Percentiles rank a stretch among this genome's conserved stretches.
These are phyloP conservation scores for Axea sp. DNA, from an alignment of 2,888 invertebrate genomes.

Conservation along the genomic window DNA sequence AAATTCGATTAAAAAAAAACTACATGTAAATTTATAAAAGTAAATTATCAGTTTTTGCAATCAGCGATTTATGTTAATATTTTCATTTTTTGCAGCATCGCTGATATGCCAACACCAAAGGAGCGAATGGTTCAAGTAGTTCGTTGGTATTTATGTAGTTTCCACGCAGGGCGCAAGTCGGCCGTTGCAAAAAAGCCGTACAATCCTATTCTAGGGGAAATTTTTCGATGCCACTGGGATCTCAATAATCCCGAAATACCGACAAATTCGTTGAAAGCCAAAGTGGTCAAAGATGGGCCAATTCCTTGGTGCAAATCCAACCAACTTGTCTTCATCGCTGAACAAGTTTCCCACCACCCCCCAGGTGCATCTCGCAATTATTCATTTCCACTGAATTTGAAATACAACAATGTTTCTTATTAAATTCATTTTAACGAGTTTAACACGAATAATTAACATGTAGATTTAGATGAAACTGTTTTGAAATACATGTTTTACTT, in stretches of 20 bases:
- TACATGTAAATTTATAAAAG: no score
- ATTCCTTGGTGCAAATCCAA: conserved; percentile 93
- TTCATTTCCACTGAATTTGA: no score
- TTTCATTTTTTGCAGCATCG: conserved; percentile 87
- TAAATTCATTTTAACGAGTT: no score
- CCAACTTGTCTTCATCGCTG: conserved; percentile 96
- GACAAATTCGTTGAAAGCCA: conserved; percentile 55
- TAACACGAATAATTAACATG: no score
- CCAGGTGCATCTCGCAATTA: no score
- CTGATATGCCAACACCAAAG: conserved; percentile 89
- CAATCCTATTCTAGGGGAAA: conserved; percentile 98
- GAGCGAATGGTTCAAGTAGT: conserved; percentile 97
- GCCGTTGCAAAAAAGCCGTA: conserved; percentile 99
- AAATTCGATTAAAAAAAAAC: no score
- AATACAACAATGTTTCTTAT: no score
- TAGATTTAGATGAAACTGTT: no score
- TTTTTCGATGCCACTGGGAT: conserved; percentile 94
- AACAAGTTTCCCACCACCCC: conserved; percentile 99
- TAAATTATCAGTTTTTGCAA: no score
- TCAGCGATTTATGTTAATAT: no score
- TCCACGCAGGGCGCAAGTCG: conserved; percentile 98
- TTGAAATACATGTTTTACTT: no score
- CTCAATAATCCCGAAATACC: conserved; percentile 78
- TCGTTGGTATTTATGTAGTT: conserved; percentile 98
- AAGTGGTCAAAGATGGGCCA: conserved; percentile 87